A percentile compares a stretch with the other conserved stretches of the same genome.
phyloP scores from a whole-genome alignment of 2,797 vertebrate species.

The Coracias cyanogaster region DNA sequence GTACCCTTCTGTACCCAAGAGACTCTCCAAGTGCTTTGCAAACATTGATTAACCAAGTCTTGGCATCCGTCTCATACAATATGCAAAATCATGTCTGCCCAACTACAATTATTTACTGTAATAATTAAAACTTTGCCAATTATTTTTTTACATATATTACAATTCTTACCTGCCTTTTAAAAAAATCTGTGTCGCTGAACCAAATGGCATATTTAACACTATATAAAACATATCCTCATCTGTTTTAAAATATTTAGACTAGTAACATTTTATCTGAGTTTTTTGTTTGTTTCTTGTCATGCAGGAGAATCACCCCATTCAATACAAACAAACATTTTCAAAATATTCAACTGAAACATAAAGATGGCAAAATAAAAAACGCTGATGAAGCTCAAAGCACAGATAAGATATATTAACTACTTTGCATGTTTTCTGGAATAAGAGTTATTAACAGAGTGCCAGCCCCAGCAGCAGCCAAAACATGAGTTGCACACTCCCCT shows the following conservation, averaged over 20 bases:
- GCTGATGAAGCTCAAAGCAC: background rate
- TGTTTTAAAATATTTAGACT: background rate
- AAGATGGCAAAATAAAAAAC: background rate
- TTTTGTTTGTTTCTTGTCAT: background rate
- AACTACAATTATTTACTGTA: background rate
- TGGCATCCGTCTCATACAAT: background rate
- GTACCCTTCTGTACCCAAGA: background rate
- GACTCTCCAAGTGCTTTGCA: background rate
- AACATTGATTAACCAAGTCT: background rate
- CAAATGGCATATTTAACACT: background rate
- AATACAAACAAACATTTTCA: constrained; percentile 3
- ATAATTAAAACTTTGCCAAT: background rate
- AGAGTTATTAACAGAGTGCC: background rate
- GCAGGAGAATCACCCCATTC: background rate
- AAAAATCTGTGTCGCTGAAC: background rate
- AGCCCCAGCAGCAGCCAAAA: background rate
- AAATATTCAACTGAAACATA: constrained; percentile 1
- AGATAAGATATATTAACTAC: background rate
- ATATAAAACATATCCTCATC: background rate
- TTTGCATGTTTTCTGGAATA: background rate
- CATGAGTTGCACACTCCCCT: background rate
- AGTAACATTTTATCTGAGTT: background rate
- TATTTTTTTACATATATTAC: background rate
- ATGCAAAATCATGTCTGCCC: background rate
- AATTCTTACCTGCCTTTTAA: background rate